Evolutionary conservation across 2,888 invertebrate species (phyloP), one percentile per base, ranked within the genome.

Genomic region (Lepetodrilus schrolli): DNA sequence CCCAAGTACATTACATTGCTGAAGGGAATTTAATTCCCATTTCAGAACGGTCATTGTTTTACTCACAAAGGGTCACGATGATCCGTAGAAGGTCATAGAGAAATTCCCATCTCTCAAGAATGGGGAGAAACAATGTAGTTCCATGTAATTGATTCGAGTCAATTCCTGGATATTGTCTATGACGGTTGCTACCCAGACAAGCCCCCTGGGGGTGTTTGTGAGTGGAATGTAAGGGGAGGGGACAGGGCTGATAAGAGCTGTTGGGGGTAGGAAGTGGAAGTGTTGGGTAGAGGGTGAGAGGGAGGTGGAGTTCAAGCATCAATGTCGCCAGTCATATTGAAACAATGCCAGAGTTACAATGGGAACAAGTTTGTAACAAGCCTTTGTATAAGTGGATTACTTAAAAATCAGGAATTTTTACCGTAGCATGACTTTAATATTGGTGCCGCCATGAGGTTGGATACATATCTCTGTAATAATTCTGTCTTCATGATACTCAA

Each of bases 151-250:
- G 58, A 30, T 30, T 58, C 58, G 17, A 30, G 58, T 58, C 58
- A 58, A 58, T 58, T 58, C 34, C 58, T 58, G 58, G 13, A 30
- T 58, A 58, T 58, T 58, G 58, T 58, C 30, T 58, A 30, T 58
- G 30, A 30, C 34, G 30, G 58, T 58, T 7, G 17, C 43, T 43
- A 43, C 17, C 17, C 43, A 43, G 43, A 43, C 58, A 34, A 48
- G 58, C 17, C 30, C 58, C 58, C 34, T 30, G 3, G 58, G 58
- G 58, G 30, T 58, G 34, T 23, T 58, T 26, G 23, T 17, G 34
- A 58, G 26, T 58, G 26, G 58, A 30, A 58, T 58, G 26, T 26
- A 58, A 34, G 30, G 58, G 58, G 58, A 17, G 58, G 58, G 58
- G 30, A 17, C 26, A 30, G 17, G 30, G 30, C 58, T 30, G 30